Conservation (phyloP, 2,888 invertebrate genomes). For the Polyploca ridens region DNA sequence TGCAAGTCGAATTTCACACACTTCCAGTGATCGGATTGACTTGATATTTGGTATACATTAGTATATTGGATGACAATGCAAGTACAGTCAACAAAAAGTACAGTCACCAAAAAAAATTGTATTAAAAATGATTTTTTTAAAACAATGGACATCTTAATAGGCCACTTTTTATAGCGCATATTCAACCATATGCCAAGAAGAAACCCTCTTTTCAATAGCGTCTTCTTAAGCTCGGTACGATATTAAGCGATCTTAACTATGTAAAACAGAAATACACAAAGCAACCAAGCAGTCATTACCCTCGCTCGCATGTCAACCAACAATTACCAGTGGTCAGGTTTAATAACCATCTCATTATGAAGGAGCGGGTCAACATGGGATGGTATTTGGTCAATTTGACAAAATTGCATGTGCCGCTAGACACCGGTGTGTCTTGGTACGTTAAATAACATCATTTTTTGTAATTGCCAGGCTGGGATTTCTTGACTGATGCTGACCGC, state of each 20-base stretch:
- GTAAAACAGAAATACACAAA: background rate
- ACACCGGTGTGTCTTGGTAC: slow-evolving; percentile 8
- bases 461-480: background rate
- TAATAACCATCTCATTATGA: slow-evolving; percentile 9
- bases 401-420: slow-evolving; percentile 17
- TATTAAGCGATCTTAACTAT: background rate
- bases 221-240: too few species aligned
- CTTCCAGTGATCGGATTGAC: too few species aligned
- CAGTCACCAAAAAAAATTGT: too few species aligned
- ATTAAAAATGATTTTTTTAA: too few species aligned
- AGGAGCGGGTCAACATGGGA: slow-evolving; percentile 21
- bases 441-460: slow-evolving; percentile 10
- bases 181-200: too few species aligned
- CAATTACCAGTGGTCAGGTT: slow-evolving; percentile 36
- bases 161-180: too few species aligned
- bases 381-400: slow-evolving; percentile 20
- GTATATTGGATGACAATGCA: too few species aligned
- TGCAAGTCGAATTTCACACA: too few species aligned
- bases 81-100: too few species aligned
- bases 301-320: slow-evolving; percentile 42
- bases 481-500: background rate
- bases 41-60: too few species aligned
- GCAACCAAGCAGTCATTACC: background rate
- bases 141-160: too few species aligned
- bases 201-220: too few species aligned